Percentiles rank a stretch among this genome's conserved stretches.
phyloP scores from a whole-genome alignment of 2,113 vertebrate genomes.

The Regulus satrapa region DNA sequence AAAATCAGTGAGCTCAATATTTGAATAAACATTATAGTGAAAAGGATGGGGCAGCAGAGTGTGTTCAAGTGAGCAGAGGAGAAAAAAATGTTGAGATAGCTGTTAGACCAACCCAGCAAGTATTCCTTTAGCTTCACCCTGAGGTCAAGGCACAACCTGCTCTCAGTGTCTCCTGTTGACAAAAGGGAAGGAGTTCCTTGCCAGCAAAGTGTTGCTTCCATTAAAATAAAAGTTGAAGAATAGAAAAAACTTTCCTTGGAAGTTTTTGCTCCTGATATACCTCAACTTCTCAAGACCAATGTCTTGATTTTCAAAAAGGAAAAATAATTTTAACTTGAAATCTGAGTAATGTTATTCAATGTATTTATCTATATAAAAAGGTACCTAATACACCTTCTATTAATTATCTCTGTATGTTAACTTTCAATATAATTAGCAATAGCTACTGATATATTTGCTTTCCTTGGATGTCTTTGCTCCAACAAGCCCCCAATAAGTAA shows the following conservation, averaged over 20 bases:
- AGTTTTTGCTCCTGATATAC: background rate
- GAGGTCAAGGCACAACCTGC: background rate
- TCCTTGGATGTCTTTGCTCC: background rate
- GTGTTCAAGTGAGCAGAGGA: accelerated
- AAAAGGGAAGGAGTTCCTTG: background rate
- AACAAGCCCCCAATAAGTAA: background rate
- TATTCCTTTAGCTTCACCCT: background rate
- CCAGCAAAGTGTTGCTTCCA: background rate
- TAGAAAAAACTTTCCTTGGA: background rate
- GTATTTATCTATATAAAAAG: background rate
- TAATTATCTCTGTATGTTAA: background rate
- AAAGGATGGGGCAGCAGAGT: background rate
- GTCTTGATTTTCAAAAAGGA: background rate
- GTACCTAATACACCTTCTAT: background rate
- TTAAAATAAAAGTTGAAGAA: background rate
- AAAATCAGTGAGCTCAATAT: background rate
- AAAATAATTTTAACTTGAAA: background rate
- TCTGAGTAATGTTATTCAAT: background rate
- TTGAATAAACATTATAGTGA: background rate
- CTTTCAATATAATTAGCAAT: background rate
- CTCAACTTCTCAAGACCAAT: background rate
- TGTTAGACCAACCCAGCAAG: background rate
- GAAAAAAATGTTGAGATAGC: background rate
- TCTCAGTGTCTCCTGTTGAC: background rate
- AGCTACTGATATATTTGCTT: background rate